Percentiles rank a stretch among this genome's conserved stretches.
Evolutionary conservation across 1,140 invertebrate species (phyloP).

Genomic region (Conus ventricosus): DNA sequence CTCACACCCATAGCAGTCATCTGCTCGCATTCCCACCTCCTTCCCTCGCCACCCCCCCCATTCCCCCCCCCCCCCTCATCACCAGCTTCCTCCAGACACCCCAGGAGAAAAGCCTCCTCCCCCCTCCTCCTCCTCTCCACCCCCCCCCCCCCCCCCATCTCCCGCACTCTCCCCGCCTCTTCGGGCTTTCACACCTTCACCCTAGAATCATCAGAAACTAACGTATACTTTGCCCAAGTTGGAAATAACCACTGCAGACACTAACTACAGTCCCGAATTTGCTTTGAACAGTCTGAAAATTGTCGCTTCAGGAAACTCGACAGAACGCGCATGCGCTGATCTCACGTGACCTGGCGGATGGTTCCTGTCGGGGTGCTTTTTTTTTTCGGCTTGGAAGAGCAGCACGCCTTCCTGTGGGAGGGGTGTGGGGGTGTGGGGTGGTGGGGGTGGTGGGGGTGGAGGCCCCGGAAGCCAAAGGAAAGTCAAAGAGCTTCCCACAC

Average conservation of each 20-base stretch:
- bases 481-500: neutral
- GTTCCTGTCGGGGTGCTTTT: neutral
- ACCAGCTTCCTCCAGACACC: no score
- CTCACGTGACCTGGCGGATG: neutral
- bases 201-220: neutral
- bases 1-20: no score
- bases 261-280: neutral
- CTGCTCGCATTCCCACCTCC: no score
- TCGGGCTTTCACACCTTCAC: neutral
- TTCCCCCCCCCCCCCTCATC: no score
- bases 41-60: no score
- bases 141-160: neutral
- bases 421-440: neutral
- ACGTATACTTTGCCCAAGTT: neutral
- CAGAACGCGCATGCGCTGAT: neutral
- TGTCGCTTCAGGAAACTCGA: neutral
- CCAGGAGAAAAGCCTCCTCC: no score
- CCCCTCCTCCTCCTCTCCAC: neutral
- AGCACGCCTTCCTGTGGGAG: neutral
- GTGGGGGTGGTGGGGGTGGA: neutral
- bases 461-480: neutral
- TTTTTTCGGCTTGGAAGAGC: neutral
- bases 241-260: neutral
- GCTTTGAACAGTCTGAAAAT: conserved; percentile 18
- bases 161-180: neutral